A percentile compares a stretch with the other conserved stretches of the same genome.
These are phyloP conservation scores for Saturnia pavonia DNA, from an alignment of 2,888 invertebrate genomes.

Conservation along the genomic window DNA sequence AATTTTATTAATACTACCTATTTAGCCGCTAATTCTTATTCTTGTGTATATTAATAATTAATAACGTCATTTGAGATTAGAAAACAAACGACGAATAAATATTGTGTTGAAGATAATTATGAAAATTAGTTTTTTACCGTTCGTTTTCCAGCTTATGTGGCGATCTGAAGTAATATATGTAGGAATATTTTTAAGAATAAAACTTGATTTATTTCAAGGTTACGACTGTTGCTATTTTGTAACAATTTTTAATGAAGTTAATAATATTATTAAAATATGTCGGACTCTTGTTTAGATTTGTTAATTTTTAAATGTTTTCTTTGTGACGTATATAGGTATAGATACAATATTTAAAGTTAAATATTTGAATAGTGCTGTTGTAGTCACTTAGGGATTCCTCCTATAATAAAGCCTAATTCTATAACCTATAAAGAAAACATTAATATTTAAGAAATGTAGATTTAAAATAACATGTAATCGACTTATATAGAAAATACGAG, in stretches of 20 bases:
- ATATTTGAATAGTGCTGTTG: too few species aligned
- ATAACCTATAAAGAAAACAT: too few species aligned
- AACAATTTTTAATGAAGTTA: neutral
- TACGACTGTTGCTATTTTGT: neutral
- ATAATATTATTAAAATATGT: neutral
- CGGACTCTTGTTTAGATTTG: neutral
- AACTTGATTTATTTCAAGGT: neutral
- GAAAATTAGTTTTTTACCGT: neutral
- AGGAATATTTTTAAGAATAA: neutral
- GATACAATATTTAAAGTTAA: too few species aligned
- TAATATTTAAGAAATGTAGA: neutral
- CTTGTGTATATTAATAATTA: neutral
- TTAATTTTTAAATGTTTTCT: neutral
- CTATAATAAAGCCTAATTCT: too few species aligned
- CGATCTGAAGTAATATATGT: neutral
- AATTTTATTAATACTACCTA: conserved; percentile 19
- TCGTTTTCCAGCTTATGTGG: conserved; percentile 1
- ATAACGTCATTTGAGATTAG: neutral
- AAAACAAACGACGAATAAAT: neutral
- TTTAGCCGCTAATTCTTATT: conserved; percentile 1
- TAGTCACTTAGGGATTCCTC: too few species aligned
- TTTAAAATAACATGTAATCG: neutral
- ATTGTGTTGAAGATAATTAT: neutral
- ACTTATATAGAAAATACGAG: too few species aligned
- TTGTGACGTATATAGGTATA: too few species aligned